A percentile compares a stretch with the other conserved stretches of the same genome.
Conservation (phyloP, 2,113 vertebrate genomes). For the Ceuthmochares aereus region DNA sequence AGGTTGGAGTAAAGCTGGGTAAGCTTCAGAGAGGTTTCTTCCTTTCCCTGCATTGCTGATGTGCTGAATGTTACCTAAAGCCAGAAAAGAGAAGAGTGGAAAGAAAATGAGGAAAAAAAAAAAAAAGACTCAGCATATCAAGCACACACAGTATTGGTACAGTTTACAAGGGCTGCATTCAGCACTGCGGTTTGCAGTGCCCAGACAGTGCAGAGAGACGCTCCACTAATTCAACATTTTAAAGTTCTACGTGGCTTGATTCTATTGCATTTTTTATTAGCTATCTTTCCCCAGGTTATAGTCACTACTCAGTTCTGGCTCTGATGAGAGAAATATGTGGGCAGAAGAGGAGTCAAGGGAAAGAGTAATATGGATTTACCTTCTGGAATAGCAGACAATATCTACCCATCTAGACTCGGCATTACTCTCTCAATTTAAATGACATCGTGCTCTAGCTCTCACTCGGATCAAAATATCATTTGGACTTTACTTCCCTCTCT, state of each 20-base stretch:
- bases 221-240: not conserved
- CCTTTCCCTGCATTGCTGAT: constrained; percentile 47
- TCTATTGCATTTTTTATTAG: constrained; percentile 21
- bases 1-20: constrained; percentile 71
- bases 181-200: not conserved
- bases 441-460: not conserved
- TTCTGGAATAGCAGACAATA: not conserved
- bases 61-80: constrained; percentile 81
- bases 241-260: not conserved
- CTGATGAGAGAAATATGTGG: constrained; percentile 4
- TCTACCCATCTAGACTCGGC: not conserved
- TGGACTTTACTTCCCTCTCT: not conserved
- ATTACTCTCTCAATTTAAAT: not conserved
- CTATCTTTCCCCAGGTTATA: not conserved
- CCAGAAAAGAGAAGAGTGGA: not conserved
- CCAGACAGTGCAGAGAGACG: not conserved
- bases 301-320: constrained; percentile 34
- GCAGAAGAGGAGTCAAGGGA: not conserved
- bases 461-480: not conserved
- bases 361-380: constrained; percentile 14
- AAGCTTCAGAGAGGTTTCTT: constrained; percentile 64
- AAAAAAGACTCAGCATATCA: not conserved
- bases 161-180: not conserved
- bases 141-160: not conserved
- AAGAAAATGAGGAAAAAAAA: not conserved